Evolutionary conservation across 1,140 invertebrate genomes (phyloP), one percentile per base, ranked within the genome.

Genomic region (Platyscapa corneri): DNA sequence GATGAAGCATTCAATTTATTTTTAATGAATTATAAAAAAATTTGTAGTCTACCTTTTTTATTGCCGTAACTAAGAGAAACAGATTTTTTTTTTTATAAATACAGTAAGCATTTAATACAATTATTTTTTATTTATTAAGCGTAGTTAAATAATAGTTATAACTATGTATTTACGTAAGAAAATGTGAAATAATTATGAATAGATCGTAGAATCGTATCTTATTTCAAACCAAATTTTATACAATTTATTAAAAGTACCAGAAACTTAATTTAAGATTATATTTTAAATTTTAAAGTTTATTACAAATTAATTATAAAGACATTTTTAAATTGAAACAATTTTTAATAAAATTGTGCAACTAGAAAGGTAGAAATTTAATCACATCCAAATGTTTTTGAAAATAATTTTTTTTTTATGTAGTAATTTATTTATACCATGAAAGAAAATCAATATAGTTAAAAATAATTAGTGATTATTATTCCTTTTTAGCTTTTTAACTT

Each of bases 291-390:
- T n/a, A n/a, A n/a, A n/a, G n/a, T n/a, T n/a, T n/a, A n/a, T n/a
- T n/a, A n/a, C 39, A 42, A 74, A 39, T 1, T 74, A 14, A n/a
- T n/a, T 74, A 42, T 6, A 42, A 74, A 42, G 27, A 5, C 37
- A 20, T 70, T 34, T 23, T 32, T 70, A 5, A 42, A 60, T 23
- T 60, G 27, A 5, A 27, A 2, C 10, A 42, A 12, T 74, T 42
- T 42, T 74, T 39, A 74, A 74, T 74, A 74, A 74, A 70, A 74
- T 42, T 42, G 8, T 39, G 37, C 42, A 42, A 42, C 8, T 74
- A 34, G 3, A 67, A 14, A 12, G 8, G 3, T 60, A 60, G 56
- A 60, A 27, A 27, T 60, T 53, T 53, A 53, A 20, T 53, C 8
- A 53, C 18, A 72, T 39, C 2, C 12, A 6, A 39, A 72, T 39